Evolutionary conservation across 2,888 invertebrate genomes (phyloP).

Genomic region (Corbicula japonica): DNA sequence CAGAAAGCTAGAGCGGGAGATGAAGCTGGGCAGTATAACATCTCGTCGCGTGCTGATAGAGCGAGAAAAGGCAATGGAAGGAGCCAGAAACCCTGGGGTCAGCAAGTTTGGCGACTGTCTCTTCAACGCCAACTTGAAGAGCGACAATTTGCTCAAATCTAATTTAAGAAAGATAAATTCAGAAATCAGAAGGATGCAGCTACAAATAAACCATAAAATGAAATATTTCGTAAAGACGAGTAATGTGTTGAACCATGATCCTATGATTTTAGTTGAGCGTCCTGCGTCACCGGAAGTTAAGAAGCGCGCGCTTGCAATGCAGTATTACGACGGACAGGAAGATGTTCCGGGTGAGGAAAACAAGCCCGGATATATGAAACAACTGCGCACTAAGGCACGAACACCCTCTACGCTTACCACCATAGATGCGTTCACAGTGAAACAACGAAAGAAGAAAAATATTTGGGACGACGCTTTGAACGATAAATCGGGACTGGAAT

Average conservation of each 20-base stretch:
- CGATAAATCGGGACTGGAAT: conserved; percentile 70
- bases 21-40: conserved; percentile 63
- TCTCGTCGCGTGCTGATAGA: conserved; percentile 70
- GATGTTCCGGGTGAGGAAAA: conserved; percentile 55
- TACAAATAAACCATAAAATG: conserved; percentile 70
- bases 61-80: conserved; percentile 72
- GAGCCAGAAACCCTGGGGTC: conserved; percentile 75
- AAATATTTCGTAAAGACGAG: conserved; percentile 75
- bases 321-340: conserved; percentile 48
- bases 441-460: conserved; percentile 77
- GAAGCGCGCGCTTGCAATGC: conserved; percentile 64
- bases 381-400: conserved; percentile 69
- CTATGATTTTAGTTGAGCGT: conserved; percentile 80
- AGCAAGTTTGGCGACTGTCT: conserved; percentile 78
- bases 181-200: conserved; percentile 73
- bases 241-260: conserved; percentile 77
- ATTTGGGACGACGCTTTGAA: conserved; percentile 80
- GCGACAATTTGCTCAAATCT: conserved; percentile 67
- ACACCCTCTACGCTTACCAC: conserved; percentile 79
- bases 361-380: conserved; percentile 79
- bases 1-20: conserved; percentile 64
- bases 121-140: conserved; percentile 72
- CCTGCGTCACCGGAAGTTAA: conserved; percentile 74
- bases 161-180: conserved; percentile 69
- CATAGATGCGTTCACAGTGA: conserved; percentile 80